Evolutionary conservation across 2,113 vertebrate genomes (phyloP).

Genomic region (Fregata magnificens): DNA sequence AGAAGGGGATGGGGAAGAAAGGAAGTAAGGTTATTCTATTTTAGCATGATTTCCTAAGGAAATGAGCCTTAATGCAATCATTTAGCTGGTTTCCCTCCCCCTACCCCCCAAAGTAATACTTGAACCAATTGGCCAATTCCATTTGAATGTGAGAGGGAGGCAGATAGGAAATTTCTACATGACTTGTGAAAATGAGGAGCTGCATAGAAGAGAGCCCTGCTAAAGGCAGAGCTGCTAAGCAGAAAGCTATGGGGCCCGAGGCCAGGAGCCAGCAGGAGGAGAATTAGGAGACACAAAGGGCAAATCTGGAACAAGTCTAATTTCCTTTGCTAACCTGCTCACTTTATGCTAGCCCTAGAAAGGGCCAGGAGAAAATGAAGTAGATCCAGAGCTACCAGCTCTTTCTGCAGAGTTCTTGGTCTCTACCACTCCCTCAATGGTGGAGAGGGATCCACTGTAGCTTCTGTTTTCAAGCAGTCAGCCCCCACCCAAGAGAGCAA

Average conservation of each 20-base stretch:
- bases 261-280: neutral
- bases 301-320: neutral
- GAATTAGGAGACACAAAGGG: neutral
- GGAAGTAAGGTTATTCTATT: neutral
- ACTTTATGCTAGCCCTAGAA: neutral
- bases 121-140: neutral
- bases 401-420: neutral
- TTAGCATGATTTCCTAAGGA: neutral
- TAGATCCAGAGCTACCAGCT: neutral
- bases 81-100: neutral
- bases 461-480: neutral
- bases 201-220: neutral
- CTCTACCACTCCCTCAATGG: neutral
- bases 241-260: neutral
- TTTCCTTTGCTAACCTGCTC: slow-evolving; percentile 1
- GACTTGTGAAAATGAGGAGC: neutral
- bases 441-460: neutral
- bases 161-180: neutral
- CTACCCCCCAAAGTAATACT: neutral
- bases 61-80: neutral
- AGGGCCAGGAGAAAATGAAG: neutral
- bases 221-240: neutral
- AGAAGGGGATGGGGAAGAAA: neutral
- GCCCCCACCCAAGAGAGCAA: neutral
- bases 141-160: neutral